Conservation (phyloP, 1,140 invertebrate genomes). For the Probaryconus sp. region DNA sequence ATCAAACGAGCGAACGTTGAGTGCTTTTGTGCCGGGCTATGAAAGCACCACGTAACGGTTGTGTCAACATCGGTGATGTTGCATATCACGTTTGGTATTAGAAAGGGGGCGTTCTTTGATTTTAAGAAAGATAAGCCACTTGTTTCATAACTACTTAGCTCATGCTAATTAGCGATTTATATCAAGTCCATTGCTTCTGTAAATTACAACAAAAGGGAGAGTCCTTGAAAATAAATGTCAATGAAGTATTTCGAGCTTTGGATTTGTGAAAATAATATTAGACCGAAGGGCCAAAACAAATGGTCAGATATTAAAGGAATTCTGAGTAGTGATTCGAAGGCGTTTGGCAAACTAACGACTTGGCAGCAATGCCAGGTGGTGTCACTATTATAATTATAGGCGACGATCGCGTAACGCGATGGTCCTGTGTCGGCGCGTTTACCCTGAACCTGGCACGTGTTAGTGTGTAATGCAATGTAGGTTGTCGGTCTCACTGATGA, state of each 20-base stretch:
- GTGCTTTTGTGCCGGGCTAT: conserved; percentile 40
- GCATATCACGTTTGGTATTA: conserved; percentile 10
- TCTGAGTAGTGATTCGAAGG: conserved; percentile 57
- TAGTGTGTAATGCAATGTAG: conserved; percentile 71
- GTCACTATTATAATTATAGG: conserved; percentile 69
- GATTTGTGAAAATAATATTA: too few species aligned
- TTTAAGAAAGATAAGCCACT: conserved; percentile 21
- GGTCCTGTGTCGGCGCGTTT: conserved; percentile 51
- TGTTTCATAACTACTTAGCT: too few species aligned
- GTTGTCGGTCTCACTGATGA: conserved; percentile 74
- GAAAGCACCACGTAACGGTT: conserved; percentile 35
- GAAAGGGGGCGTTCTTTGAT: too few species aligned
- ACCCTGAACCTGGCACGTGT: conserved; percentile 65
- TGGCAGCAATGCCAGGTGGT: conserved; percentile 67
- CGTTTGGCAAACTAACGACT: conserved; percentile 72
- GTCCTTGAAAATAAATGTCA: too few species aligned
- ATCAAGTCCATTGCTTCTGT: too few species aligned
- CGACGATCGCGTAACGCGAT: conserved; percentile 51
- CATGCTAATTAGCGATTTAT: too few species aligned
- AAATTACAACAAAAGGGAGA: too few species aligned
- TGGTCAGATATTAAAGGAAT: conserved; percentile 67
- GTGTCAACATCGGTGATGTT: conserved; percentile 16
- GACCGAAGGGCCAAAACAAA: too few species aligned
- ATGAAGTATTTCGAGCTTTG: too few species aligned
- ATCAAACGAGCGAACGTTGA: conserved; percentile 43